Evolutionary conservation across 2,113 vertebrate genomes (phyloP).

Genomic region (Hemibagrus wyckioides): DNA sequence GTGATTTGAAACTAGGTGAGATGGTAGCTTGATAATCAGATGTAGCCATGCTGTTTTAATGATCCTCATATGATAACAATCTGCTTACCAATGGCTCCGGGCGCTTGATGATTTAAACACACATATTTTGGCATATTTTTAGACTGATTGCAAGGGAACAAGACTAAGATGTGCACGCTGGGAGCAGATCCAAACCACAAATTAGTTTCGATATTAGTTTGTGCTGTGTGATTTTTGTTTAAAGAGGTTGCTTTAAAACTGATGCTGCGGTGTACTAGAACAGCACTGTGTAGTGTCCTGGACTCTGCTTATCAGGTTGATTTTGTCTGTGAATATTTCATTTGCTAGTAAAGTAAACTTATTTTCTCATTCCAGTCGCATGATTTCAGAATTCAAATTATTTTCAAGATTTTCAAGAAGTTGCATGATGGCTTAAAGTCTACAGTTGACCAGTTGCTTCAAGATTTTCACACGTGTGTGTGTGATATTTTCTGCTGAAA

Average conservation of each 20-base stretch:
- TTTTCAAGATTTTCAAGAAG: neutral
- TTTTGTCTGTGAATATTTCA: slow-evolving; percentile 24
- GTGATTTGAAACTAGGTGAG: neutral
- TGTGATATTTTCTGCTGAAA: too few species aligned
- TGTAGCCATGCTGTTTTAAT: neutral
- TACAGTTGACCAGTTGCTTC: too few species aligned
- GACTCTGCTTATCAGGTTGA: neutral
- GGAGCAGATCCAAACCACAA: neutral
- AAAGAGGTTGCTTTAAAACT: neutral
- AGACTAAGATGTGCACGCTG: neutral
- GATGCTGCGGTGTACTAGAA: too few species aligned
- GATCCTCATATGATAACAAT: neutral
- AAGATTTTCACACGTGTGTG: too few species aligned
- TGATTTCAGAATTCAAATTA: neutral
- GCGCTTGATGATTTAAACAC: slow-evolving; percentile 12
- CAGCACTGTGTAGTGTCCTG: too few species aligned
- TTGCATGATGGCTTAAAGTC: neutral
- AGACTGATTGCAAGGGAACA: neutral
- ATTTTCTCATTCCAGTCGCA: slow-evolving; percentile 6
- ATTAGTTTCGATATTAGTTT: neutral
- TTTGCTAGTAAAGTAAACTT: neutral
- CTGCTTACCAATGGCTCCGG: neutral
- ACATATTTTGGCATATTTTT: neutral
- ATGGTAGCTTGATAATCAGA: neutral
- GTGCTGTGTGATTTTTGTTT: neutral